Evolutionary conservation across 1,140 invertebrate species (phyloP), one percentile per base, ranked within the genome.

Genomic region (Agrilus planipennis): DNA sequence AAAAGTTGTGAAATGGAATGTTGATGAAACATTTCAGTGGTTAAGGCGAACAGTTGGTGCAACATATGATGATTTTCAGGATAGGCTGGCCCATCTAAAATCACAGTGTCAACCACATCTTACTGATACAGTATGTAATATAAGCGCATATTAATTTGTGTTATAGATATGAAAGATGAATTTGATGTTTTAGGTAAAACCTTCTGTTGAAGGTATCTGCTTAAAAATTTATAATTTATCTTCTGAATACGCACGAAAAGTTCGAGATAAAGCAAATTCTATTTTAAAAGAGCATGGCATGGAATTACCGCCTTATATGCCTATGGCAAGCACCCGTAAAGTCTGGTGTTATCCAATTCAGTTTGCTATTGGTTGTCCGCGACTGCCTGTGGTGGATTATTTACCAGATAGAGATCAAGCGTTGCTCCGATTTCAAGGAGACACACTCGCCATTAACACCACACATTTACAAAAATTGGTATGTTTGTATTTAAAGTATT

Each of bases 1-100:
- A 44, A 97, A 96, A 68, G 84, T 95, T 4, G 91, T 98, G 0
- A 96, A 96, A 63, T 97, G 92, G 92, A 94, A 96, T 70, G 91
- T 89, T 1, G 92, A 96, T 58, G 92, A 96, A 52, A 95, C 90
- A 2, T 95, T 97, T 64, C 83, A 87, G 47, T 97, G 92, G 92
- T 61, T 98, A 18, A 73, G 91, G 57, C 77, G 84, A 58, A 94
- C 89, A 10, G 80, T 91, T n/a, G 91, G 89, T 32, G 89, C 90
- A 16, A 90, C 89, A 1, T 96, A 92, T 68, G 91, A 95, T 63
- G 91, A 96, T 68, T 91, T 90, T 63, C 86, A 90, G 64, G 87
- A 87, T 52, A 68, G 82, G 55, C 57, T 82, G 31, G 70, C 73
- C 20, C 79, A 82, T 67, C 61, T 82, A 31, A 77, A 79, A 70